A percentile compares a stretch with the other conserved stretches of the same genome.
These are phyloP conservation scores for human DNA, from an alignment of 2,113 vertebrate genomes.

Conservation along the genomic window DNA sequence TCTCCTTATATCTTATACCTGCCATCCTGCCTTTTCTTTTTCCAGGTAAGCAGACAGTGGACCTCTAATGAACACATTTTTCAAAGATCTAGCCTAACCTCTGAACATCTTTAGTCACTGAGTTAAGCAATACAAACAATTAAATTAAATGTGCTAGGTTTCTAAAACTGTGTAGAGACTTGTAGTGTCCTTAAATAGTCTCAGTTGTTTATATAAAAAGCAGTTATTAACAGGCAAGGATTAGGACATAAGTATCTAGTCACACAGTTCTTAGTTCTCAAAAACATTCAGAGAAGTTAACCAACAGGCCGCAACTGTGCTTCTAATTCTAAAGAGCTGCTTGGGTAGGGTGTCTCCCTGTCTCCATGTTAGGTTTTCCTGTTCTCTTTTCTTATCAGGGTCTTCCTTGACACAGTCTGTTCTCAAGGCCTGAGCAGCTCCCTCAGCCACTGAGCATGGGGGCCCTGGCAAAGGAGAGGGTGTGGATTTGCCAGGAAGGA, in stretches of 20 bases:
- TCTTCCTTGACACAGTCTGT: not conserved
- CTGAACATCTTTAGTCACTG: not conserved
- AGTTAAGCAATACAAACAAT: conserved; percentile 5
- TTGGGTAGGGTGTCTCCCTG: not conserved
- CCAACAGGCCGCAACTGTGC: not conserved
- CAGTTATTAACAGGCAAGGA: not conserved
- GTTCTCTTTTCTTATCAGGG: not conserved
- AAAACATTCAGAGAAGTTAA: not conserved
- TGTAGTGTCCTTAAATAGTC: conserved; percentile 38
- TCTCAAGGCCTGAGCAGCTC: not conserved
- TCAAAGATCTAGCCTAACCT: not conserved
- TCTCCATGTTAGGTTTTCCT: not conserved
- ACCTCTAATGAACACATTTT: not conserved
- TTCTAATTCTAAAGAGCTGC: not conserved
- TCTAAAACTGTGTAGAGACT: not conserved
- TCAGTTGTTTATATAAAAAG: conserved; percentile 40
- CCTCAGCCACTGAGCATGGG: not conserved
- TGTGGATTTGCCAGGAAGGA: not conserved
- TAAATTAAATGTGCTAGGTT: not conserved
- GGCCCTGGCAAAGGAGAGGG: not conserved
- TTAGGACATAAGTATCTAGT: conserved; percentile 23
- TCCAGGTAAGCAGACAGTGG: not conserved
- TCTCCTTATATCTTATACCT: not conserved
- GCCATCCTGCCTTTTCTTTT: not conserved
- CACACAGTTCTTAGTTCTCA: conserved; percentile 28